Percentiles rank a stretch among this genome's conserved stretches.
Evolutionary conservation across 2,113 vertebrate genomes (phyloP).

Genomic region (Oreochromis aureus): DNA sequence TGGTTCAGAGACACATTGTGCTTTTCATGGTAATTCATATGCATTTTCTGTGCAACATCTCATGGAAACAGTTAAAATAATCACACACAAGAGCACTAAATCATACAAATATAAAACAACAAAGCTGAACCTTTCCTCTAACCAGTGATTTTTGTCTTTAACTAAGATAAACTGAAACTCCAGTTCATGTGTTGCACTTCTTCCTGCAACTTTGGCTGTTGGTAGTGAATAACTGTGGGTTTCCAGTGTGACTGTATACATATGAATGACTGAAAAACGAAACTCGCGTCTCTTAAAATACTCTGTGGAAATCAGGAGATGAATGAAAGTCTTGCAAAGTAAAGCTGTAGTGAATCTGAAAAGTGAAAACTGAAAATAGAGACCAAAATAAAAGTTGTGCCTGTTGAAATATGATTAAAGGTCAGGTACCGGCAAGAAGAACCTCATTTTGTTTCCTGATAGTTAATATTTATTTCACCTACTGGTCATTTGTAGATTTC

Average conservation of each 20-base stretch:
- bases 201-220: not conserved
- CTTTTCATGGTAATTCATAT: not conserved
- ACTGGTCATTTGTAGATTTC: not conserved
- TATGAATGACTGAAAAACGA: not conserved
- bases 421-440: not conserved
- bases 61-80: not conserved
- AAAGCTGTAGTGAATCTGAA: not conserved
- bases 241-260: not conserved
- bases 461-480: not conserved
- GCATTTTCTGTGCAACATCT: not conserved
- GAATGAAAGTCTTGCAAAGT: not conserved
- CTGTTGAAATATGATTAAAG: not conserved
- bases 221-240: not conserved
- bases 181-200: not conserved
- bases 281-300: not conserved
- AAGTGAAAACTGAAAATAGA: not conserved
- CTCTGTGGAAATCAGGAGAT: not conserved
- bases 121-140: not conserved
- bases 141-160: not conserved
- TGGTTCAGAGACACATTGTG: not conserved
- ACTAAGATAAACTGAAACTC: not conserved
- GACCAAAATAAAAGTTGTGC: not conserved
- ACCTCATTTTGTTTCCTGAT: not conserved
- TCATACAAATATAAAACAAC: not conserved
- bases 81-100: not conserved